A percentile compares a stretch with the other conserved stretches of the same genome.
phyloP scores from a whole-genome alignment of 2,888 invertebrate species.

The Keiferia lycopersicella region DNA sequence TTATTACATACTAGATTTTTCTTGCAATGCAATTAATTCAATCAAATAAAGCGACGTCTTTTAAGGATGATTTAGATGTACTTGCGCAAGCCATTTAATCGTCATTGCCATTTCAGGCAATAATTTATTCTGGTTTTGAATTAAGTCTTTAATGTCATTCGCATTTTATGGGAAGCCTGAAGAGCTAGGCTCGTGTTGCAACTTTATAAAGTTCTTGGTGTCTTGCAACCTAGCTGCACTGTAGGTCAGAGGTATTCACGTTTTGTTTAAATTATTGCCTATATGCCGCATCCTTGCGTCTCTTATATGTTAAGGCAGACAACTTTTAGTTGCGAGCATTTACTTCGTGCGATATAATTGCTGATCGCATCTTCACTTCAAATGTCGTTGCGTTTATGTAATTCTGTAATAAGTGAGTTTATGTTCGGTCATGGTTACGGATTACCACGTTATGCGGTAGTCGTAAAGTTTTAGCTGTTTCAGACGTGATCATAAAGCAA shows the following conservation, averaged over 20 bases:
- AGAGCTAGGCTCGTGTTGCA: constrained; percentile 36
- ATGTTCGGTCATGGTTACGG: constrained; percentile 18
- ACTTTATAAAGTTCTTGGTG: constrained; percentile 34
- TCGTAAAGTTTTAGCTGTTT: constrained; percentile 2
- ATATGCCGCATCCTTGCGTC: constrained; percentile 54
- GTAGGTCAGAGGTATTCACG: constrained; percentile 69
- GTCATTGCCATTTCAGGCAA: constrained; percentile 18
- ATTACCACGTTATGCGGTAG: constrained; percentile 11
- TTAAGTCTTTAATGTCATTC: constrained; percentile 37
- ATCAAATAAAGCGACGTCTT: constrained; percentile 3
- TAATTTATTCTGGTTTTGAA: constrained; percentile 28
- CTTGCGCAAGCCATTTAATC: constrained; percentile 25
- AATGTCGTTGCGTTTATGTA: constrained; percentile 22
- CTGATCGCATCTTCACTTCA: constrained; percentile 22
- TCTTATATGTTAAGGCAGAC: constrained; percentile 63
- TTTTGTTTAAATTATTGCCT: constrained; percentile 61
- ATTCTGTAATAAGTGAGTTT: constrained; percentile 20
- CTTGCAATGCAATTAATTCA: background rate
- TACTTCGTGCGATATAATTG: constrained; percentile 29
- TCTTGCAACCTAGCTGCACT: constrained; percentile 39
- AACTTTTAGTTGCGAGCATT: constrained; percentile 50
- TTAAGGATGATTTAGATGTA: constrained; percentile 27
- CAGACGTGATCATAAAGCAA: background rate
- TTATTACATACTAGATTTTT: background rate
- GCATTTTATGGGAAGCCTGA: constrained; percentile 31